phyloP scores from a whole-genome alignment of 2,113 vertebrate species.

The Zingel zingel region DNA sequence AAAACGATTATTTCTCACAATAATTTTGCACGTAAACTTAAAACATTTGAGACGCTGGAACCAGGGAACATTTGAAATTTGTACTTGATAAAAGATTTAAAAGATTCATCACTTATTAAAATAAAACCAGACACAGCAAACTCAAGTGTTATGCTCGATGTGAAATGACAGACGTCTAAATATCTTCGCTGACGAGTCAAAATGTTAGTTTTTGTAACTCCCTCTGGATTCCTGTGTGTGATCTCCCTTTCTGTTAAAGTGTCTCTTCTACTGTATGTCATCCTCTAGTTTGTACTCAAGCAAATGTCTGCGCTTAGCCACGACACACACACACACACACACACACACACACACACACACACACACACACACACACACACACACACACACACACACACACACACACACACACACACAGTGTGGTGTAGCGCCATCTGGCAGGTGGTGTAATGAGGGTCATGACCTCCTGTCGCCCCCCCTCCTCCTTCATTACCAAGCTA shows the following conservation, averaged over 20 bases:
- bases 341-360: too few species aligned
- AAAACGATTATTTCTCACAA: too few species aligned
- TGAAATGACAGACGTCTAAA: neutral
- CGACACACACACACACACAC: too few species aligned
- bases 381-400: conserved; percentile 11
- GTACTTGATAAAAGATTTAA: neutral
- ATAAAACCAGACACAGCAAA: neutral
- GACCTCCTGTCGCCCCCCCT: conserved; percentile 63
- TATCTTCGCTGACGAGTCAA: too few species aligned
- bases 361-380: neutral
- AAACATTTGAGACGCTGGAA: too few species aligned
- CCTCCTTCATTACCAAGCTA: conserved; percentile 45
- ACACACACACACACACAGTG: conserved; percentile 23
- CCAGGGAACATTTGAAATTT: neutral
- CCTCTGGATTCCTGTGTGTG: neutral
- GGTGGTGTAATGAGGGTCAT: conserved; percentile 76
- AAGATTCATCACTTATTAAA: neutral
- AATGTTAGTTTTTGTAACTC: too few species aligned
- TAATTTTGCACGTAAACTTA: too few species aligned
- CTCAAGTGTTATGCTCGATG: neutral
- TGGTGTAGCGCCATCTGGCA: conserved; percentile 71
- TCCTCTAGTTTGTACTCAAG: conserved; percentile 2
- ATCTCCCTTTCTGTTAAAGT: too few species aligned
- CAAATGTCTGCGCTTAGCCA: conserved; percentile 32
- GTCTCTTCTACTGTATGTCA: too few species aligned